These are phyloP conservation scores for Mastomys coucha DNA, from an alignment of 2,113 vertebrate species.

Conservation along the genomic window DNA sequence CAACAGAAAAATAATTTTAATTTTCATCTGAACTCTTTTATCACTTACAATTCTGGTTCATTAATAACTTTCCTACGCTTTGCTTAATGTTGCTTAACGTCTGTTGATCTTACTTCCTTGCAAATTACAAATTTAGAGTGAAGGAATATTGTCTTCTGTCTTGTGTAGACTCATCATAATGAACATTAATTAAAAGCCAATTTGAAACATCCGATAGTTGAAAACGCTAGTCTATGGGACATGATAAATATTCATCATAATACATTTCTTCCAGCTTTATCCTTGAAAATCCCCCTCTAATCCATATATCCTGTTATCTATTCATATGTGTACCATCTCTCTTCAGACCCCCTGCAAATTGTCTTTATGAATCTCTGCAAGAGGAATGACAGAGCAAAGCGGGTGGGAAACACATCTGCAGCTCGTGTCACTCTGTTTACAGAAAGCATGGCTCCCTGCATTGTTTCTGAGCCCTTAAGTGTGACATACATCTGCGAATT, in stretches of 20 bases:
- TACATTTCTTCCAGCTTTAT: constrained; percentile 52
- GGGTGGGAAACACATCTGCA: background rate
- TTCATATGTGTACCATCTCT: constrained; percentile 36
- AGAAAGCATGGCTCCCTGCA: constrained; percentile 8
- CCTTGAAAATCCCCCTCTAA: constrained; percentile 66
- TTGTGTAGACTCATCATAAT: constrained; percentile 4
- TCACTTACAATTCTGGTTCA: constrained; percentile 19
- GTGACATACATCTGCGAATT: constrained; percentile 60
- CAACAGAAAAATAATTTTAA: constrained; percentile 44
- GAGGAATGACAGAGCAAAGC: background rate
- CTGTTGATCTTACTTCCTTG: constrained; percentile 53
- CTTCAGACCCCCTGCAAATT: constrained; percentile 44
- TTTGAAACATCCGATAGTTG: constrained; percentile 55
- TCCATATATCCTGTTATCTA: constrained; percentile 68
- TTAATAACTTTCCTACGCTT: constrained; percentile 40
- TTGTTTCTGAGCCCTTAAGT: constrained; percentile 65
- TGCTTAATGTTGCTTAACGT: constrained; percentile 53
- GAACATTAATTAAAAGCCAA: constrained; percentile 66
- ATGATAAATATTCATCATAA: constrained; percentile 73
- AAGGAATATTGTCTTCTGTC: constrained; percentile 29
- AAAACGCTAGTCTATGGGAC: constrained; percentile 42
- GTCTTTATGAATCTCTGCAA: constrained; percentile 60
- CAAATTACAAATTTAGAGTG: background rate
- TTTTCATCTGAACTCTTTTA: constrained; percentile 35
- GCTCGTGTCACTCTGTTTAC: constrained; percentile 61